Evolutionary conservation across 2,888 invertebrate species (phyloP), one percentile per base, ranked within the genome.

Genomic region (Drosophila birchii): DNA sequence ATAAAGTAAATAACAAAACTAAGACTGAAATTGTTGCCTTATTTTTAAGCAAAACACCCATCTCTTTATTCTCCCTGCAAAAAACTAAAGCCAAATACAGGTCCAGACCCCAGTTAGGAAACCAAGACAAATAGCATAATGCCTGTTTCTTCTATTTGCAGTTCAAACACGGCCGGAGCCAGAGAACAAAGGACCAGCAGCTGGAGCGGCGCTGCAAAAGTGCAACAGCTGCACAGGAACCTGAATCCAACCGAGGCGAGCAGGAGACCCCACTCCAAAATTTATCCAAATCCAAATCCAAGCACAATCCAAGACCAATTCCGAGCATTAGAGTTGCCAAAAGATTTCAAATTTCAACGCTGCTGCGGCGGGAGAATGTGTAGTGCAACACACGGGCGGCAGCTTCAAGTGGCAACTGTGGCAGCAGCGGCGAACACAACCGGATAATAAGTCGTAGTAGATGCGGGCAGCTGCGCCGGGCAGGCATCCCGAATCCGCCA

Each of bases 61-160:
- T 14, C 4, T 12, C n/a, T 1, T 56, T 26, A 6, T 16, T 47
- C 18, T 12, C 29, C 32, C 44, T 58, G 61, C 41, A 58, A 9
- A 32, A 18, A 18, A 34, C 34, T 47, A 44, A 39, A 12, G 23
- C 32, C 71, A 63, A 76, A 75, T 82, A 79, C 69, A 20, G 41
- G 39, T 34, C 38, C 39, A 51, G 51, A 34, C 20, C 16, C 16
- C 66, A 51, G 60, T 49, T 34, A 64, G 79, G 66, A 82, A 76
- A 80, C 80, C 77, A 79, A 79, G 80, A 82, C 80, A 85, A 85
- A 81, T 85, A 87, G 72, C 80, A 78, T 86, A 87, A 85, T 87
- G 85, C 78, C 79, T 87, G 49, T 49, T 66, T 36, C 76, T 85
- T 79, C 82, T 86, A 78, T 85, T 86, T 86, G 88, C 86, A 86